Evolutionary conservation across 2,888 invertebrate genomes (phyloP), one percentile per base, ranked within the genome.

Genomic region (Melanostoma mellinum): DNA sequence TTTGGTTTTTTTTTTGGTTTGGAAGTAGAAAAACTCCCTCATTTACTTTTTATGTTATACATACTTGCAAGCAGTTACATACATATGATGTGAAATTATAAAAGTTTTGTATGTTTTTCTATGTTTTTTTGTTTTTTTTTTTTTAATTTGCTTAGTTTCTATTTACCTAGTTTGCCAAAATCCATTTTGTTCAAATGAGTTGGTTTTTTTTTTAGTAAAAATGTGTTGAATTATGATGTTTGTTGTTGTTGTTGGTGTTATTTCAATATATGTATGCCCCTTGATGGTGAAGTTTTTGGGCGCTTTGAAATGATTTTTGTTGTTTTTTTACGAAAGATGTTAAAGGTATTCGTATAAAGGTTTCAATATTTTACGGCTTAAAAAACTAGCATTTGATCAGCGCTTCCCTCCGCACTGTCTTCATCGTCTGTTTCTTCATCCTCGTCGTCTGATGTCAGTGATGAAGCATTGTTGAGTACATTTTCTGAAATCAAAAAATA

Each of bases 381-480:
- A 90, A 95, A 95, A 90, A 95, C 95, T 88, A 95, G 91, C 85
- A 95, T 94, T 92, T 94, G 94, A 92, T 96, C 94, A 89, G 96
- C 94, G 87, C 95, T 95, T 80, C 96, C 95, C 90, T 96, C 96
- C 88, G 94, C 92, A 88, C 94, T 94, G 87, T 95, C 94, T 69
- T 93, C 93, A 86, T 94, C 94, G 86, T 93, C 93, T 78, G 94
- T 94, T 86, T 94, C 93, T 86, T 93, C 95, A 89, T 96, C 96
- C 90, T 96, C 96, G 90, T 96, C 95, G 88, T 95, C 95, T 79
- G 92, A 92, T 86, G 93, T 93, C 90, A 92, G 89, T 86, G 93
- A 94, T 72, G 93, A 93, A 87, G 93, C 93, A 85, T 93, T 93
- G 86, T 92, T 93, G 87, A 92, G 92, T 86, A 92, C 92, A 86